Conservation (phyloP, 2,888 invertebrate genomes). For the Tridacna gigas region DNA sequence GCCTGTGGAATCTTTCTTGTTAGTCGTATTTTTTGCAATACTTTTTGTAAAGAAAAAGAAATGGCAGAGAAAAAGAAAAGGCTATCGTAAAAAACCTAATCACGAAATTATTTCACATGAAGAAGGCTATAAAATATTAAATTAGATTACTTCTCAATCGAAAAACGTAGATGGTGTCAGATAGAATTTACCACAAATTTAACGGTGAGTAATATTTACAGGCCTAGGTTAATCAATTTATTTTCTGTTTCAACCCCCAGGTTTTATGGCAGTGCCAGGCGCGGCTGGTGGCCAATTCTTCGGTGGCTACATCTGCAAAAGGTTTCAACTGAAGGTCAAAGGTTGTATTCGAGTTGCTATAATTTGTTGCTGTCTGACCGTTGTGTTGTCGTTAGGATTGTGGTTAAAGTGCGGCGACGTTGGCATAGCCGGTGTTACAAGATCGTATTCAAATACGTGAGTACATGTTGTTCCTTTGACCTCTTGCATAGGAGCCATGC, state of each 20-base stretch:
- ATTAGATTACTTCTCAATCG: too few relatives aligned
- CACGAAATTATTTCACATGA: too few relatives aligned
- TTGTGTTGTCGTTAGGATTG: constrained; percentile 64
- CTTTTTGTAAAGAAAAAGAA: too few relatives aligned
- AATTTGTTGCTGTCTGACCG: constrained; percentile 64
- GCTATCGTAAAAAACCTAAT: too few relatives aligned
- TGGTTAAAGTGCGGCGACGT: constrained; percentile 74
- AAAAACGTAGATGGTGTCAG: too few relatives aligned
- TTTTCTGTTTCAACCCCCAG: constrained; percentile 59
- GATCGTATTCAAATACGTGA: constrained; percentile 64
- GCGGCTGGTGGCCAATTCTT: constrained; percentile 81
- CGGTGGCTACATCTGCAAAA: constrained; percentile 79
- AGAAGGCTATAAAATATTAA: too few relatives aligned
- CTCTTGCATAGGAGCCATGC: too few relatives aligned
- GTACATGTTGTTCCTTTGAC: background rate
- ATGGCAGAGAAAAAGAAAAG: too few relatives aligned
- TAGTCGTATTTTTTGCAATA: too few relatives aligned
- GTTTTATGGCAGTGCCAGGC: constrained; percentile 81
- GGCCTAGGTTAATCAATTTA: background rate
- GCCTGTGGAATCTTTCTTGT: too few relatives aligned
- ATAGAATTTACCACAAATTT: too few relatives aligned
- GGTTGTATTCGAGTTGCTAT: constrained; percentile 78
- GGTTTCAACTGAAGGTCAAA: constrained; percentile 74
- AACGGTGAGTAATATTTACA: too few relatives aligned
- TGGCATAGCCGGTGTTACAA: constrained; percentile 72